These are phyloP conservation scores for Phenacoccus solenopsis DNA, from an alignment of 1,140 invertebrate genomes.

Conservation along the genomic window DNA sequence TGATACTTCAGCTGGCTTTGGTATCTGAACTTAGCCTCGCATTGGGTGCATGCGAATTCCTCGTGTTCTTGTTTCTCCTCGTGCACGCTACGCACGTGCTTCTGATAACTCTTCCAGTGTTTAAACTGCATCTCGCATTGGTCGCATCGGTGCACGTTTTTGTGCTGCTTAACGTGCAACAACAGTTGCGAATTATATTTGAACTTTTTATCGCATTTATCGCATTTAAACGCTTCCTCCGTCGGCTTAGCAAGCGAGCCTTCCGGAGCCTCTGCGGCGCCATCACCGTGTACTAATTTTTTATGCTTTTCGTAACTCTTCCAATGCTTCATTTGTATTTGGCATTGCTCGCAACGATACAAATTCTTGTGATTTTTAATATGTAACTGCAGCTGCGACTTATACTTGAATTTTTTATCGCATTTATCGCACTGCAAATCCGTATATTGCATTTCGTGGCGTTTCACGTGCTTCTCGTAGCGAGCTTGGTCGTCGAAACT, in stretches of 20 bases:
- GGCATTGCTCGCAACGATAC: neutral
- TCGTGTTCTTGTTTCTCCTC: neutral
- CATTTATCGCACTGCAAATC: neutral
- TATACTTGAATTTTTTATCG: neutral
- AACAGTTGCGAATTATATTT: neutral
- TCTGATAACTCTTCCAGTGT: neutral
- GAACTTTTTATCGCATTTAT: neutral
- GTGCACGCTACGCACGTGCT: neutral
- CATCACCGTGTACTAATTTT: neutral
- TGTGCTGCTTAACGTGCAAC: neutral
- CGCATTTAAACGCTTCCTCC: neutral
- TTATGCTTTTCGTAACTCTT: neutral
- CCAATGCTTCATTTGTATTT: neutral
- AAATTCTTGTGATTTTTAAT: neutral
- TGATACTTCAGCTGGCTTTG: neutral
- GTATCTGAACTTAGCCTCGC: neutral
- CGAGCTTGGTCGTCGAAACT: neutral
- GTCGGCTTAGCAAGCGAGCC: neutral
- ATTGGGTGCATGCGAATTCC: neutral
- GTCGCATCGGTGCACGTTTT: neutral
- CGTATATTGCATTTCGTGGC: neutral
- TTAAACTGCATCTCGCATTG: neutral
- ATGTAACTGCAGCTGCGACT: neutral
- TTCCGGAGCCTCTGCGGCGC: no score
- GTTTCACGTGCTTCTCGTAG: neutral